Evolutionary conservation across 2,888 invertebrate species (phyloP).

Genomic region (Ormyrus rosae): DNA sequence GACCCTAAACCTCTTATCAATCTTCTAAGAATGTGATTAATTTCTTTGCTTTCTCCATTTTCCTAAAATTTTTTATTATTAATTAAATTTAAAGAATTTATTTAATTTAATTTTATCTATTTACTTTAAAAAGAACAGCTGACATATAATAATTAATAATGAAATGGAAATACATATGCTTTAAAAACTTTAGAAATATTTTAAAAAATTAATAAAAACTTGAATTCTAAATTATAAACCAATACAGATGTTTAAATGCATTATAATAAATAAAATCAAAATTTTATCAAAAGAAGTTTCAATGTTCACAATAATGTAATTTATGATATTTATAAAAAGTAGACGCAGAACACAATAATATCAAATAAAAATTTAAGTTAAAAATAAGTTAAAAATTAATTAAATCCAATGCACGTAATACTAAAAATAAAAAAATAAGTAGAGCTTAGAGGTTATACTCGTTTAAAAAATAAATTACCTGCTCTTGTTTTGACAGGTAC

Average conservation of each 20-base stretch:
- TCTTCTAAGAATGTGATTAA: constrained; percentile 82
- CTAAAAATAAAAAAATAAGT: constrained; percentile 18
- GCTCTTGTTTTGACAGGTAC: constrained; percentile 68
- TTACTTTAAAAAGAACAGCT: no score
- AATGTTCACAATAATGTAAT: background rate
- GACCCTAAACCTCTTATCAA: constrained; percentile 85
- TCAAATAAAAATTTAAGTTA: background rate
- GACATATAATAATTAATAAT: no score
- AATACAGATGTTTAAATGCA: no score
- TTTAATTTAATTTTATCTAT: no score
- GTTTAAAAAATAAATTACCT: constrained; percentile 69
- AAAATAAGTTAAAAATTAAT: background rate
- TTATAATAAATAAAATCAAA: background rate
- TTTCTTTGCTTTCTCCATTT: constrained; percentile 77
- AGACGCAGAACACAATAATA: background rate
- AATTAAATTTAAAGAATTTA: background rate
- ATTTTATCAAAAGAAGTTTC: background rate
- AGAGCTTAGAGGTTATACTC: constrained; percentile 61
- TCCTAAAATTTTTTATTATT: constrained; percentile 75
- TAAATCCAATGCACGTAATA: constrained; percentile 14
- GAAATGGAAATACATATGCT: background rate
- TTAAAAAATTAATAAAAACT: background rate
- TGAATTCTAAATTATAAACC: background rate
- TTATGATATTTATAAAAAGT: background rate
- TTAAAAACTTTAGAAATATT: constrained; percentile 4